Evolutionary conservation across 2,113 vertebrate species (phyloP), one percentile per base, ranked within the genome.

Genomic region (Scomber japonicus): DNA sequence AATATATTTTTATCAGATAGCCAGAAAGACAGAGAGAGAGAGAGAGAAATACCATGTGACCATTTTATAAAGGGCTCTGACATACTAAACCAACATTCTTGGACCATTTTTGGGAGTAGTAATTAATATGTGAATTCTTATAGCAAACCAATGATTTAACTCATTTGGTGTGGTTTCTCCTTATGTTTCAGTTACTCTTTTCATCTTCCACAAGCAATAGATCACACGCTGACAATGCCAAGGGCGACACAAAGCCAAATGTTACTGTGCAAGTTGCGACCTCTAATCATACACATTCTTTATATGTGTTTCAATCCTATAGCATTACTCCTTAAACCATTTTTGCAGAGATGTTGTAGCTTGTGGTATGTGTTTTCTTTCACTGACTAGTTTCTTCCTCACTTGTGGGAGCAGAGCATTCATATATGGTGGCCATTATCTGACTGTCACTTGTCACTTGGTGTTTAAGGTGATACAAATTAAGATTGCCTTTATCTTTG

Each of bases 1-100:
- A 5, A 46, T 44, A 46, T 49, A 21, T 66, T 44, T 77, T 70
- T 60, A 82, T 85, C 46, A 57, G 48, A 56, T 56, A 55, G 30
- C 31, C 15, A 17, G 30, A 48, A 19, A 61, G 5, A 50, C 55
- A 66, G 57, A n/a, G 45, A 21, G 46, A 53, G 21, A 66, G 57
- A n/a, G 45, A 21, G 30, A 40, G 19, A 61, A 19, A 30, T 40
- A 16, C 17, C 61, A 69, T 51, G 21, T 49, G 13, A 63, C 3
- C 2, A n/a, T 45, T 82, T 70, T 27, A 61, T 62, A 21, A 61
- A 19, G 11, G 35, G 7, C 12, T 9, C 3, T 7, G 65, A 57
- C 45, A 24, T 21, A 64, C n/a, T 15, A 40, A 49, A 60, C n/a
- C 64, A 61, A 46, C 53, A 40, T 27, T 67, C 13, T 48, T 24